phyloP scores from a whole-genome alignment of 2,888 invertebrate species.

The Automeris io region DNA sequence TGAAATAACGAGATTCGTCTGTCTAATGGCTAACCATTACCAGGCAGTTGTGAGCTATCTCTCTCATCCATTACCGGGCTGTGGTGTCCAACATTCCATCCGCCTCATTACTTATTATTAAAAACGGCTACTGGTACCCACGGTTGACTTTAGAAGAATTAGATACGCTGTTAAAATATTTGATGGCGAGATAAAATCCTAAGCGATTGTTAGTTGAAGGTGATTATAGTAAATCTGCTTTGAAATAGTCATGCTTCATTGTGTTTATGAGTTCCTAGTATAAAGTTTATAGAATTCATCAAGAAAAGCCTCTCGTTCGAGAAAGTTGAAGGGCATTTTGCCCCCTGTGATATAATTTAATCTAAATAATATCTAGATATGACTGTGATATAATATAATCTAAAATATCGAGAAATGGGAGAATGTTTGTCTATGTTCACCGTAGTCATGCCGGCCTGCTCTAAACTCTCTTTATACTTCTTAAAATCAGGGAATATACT shows the following conservation, averaged over 20 bases:
- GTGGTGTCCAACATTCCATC: slow-evolving; percentile 40
- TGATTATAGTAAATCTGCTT: slow-evolving; percentile 6
- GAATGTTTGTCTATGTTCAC: too few species aligned
- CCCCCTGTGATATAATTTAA: too few species aligned
- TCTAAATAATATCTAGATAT: too few species aligned
- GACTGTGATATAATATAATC: too few species aligned
- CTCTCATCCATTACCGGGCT: slow-evolving; percentile 16
- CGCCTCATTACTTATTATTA: slow-evolving; percentile 67
- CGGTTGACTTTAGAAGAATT: slow-evolving; percentile 24
- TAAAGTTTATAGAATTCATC: too few species aligned
- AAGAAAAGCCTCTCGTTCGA: too few species aligned
- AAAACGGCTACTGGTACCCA: slow-evolving; percentile 58
- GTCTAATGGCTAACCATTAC: slow-evolving; percentile 28
- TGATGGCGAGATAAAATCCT: neutral
- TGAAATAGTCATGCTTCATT: slow-evolving; percentile 4
- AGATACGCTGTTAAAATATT: slow-evolving; percentile 18
- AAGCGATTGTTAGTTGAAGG: slow-evolving; percentile 7
- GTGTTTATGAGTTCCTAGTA: slow-evolving; percentile 8
- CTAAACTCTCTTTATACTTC: too few species aligned
- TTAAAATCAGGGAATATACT: too few species aligned
- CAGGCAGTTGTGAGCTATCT: slow-evolving; percentile 1
- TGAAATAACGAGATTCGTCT: slow-evolving; percentile 42
- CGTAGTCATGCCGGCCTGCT: too few species aligned
- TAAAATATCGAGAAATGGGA: too few species aligned
- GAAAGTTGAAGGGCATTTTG: too few species aligned